A percentile compares a stretch with the other conserved stretches of the same genome.
phyloP scores from a whole-genome alignment of 37 sponge, comb jelly and placozoan species.

The Hormiphora californensis region DNA sequence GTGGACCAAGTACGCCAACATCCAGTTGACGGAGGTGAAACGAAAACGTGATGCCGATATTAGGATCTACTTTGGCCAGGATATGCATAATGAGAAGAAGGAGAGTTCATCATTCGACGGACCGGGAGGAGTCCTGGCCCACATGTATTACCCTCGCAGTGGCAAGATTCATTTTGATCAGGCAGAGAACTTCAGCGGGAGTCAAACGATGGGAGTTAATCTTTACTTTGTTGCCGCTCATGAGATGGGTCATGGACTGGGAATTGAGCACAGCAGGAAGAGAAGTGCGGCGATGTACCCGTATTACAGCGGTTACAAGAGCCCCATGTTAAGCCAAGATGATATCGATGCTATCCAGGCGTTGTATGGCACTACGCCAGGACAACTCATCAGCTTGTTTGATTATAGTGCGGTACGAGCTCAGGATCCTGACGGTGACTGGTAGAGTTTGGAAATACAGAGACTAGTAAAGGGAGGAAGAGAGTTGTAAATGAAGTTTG shows the following conservation, averaged over 20 bases:
- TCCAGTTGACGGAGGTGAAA: not conserved
- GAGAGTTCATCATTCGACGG: not conserved
- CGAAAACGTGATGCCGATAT: not conserved
- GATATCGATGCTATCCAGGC: not conserved
- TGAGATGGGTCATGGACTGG: slow-evolving; percentile 49
- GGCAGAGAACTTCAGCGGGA: not conserved
- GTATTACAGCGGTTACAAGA: not conserved
- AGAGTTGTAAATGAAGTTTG: too few species aligned
- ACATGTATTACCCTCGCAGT: slow-evolving; percentile 24
- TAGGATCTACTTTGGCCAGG: not conserved
- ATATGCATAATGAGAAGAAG: slow-evolving; percentile 12
- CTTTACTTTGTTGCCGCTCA: not conserved
- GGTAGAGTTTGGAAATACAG: too few species aligned
- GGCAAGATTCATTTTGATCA: slow-evolving; percentile 42
- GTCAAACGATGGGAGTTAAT: not conserved
- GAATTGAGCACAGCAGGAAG: not conserved
- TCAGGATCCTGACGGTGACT: too few species aligned
- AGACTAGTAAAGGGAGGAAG: too few species aligned
- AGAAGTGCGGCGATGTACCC: not conserved
- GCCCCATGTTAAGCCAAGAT: not conserved
- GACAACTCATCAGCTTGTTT: too few species aligned
- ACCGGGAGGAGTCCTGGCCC: not conserved
- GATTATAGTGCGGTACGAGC: too few species aligned
- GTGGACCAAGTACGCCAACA: slow-evolving; percentile 30
- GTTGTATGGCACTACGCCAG: not conserved